Conservation (phyloP, 2,113 vertebrate species). For the Raja brachyura region DNA sequence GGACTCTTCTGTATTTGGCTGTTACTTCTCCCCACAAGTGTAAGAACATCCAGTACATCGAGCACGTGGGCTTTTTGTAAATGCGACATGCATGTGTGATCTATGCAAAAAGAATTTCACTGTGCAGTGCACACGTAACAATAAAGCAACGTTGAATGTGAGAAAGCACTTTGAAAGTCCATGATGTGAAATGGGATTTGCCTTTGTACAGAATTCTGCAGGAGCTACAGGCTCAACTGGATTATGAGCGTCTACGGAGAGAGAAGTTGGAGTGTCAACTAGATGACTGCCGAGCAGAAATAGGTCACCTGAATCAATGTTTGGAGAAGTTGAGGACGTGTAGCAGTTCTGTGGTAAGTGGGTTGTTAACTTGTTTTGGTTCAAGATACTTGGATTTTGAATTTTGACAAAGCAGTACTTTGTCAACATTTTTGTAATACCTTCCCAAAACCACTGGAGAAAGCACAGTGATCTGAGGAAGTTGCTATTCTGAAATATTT, state of each 20-base stretch:
- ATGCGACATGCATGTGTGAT: too few relatives aligned
- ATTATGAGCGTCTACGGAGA: slow-evolving; percentile 58
- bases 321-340: slow-evolving; percentile 40
- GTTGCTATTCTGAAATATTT: too few relatives aligned
- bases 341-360: slow-evolving; percentile 24
- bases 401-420: not conserved
- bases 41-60: not conserved
- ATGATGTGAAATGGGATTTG: not conserved
- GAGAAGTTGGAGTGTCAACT: slow-evolving; percentile 66
- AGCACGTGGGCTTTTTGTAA: too few relatives aligned
- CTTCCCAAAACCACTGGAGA: too few relatives aligned
- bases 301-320: slow-evolving; percentile 48
- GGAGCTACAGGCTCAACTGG: slow-evolving; percentile 60
- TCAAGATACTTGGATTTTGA: not conserved
- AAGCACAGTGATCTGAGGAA: too few relatives aligned
- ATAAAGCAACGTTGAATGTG: not conserved
- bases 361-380: not conserved
- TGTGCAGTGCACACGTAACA: too few relatives aligned
- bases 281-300: slow-evolving; percentile 57
- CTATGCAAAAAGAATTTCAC: too few relatives aligned
- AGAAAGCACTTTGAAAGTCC: not conserved
- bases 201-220: slow-evolving; percentile 48
- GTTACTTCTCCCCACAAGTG: not conserved
- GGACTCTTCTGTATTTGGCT: not conserved
- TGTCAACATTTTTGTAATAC: not conserved